Percentiles rank a stretch among this genome's conserved stretches.
Conservation (phyloP, 2,888 invertebrate species). For the Choristoneura rosaceana region DNA sequence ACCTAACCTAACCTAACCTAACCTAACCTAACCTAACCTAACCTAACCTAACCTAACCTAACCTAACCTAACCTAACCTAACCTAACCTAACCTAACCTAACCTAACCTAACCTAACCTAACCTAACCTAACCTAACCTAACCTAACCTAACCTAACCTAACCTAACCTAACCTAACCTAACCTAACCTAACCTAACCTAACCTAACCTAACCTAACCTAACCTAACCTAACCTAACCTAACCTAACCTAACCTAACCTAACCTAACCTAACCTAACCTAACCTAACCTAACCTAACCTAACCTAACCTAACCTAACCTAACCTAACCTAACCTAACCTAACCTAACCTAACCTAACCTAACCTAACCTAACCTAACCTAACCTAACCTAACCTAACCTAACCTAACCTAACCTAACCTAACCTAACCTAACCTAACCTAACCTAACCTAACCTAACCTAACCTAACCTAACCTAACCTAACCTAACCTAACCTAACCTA, state of each 20-base stretch:
- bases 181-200: constrained; percentile 4
- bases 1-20: too few relatives aligned
- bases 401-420: constrained; percentile 4
- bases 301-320: constrained; percentile 4
- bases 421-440: constrained; percentile 4
- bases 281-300: constrained; percentile 4
- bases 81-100: constrained; percentile 4
- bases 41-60: not conserved
- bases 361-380: constrained; percentile 4
- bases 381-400: constrained; percentile 4
- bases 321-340: constrained; percentile 4
- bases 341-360: constrained; percentile 4
- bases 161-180: constrained; percentile 4
- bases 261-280: constrained; percentile 4
- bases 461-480: constrained; percentile 4
- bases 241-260: constrained; percentile 4
- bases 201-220: not conserved
- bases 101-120: constrained; percentile 4
- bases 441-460: not conserved
- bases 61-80: constrained; percentile 4
- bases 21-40: too few relatives aligned
- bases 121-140: constrained; percentile 1
- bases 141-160: not conserved
- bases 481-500: constrained; percentile 4
- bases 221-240: constrained; percentile 3